phyloP scores from a whole-genome alignment of 2,888 invertebrate genomes.

The Nysson spinosus region DNA sequence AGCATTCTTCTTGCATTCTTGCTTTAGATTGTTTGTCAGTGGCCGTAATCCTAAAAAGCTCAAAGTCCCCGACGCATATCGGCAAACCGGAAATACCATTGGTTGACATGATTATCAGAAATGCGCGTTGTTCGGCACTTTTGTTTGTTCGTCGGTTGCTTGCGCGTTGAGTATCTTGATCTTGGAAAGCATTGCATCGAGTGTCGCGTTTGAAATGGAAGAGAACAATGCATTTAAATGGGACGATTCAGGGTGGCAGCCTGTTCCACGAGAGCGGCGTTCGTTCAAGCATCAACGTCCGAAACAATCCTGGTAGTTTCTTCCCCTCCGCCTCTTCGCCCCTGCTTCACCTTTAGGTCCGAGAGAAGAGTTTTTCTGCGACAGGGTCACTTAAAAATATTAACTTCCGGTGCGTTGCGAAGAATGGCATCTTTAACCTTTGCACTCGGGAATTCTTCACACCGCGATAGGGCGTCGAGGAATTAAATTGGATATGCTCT shows the following conservation, averaged over 20 bases:
- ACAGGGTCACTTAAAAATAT: slow-evolving; percentile 39
- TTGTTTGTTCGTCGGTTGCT: slow-evolving; percentile 37
- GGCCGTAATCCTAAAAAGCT: no score
- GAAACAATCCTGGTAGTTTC: slow-evolving; percentile 38
- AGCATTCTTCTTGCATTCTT: no score
- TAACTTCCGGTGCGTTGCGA: slow-evolving; percentile 6
- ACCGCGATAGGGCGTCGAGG: no score
- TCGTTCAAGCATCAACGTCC: slow-evolving; percentile 24
- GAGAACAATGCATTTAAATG: slow-evolving; percentile 50
- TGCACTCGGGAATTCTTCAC: no score
- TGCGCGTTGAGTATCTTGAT: slow-evolving; percentile 34
- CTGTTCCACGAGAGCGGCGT: slow-evolving; percentile 35
- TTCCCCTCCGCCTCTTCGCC: no score
- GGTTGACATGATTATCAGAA: slow-evolving; percentile 44
- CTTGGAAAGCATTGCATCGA: slow-evolving; percentile 44
- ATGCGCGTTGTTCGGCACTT: slow-evolving; percentile 39
- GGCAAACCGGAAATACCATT: slow-evolving; percentile 30
- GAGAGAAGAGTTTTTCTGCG: neutral
- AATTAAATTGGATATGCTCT: no score
- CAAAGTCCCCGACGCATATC: no score
- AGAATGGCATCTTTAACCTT: no score
- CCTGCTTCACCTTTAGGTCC: neutral
- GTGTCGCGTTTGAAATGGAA: slow-evolving; percentile 46
- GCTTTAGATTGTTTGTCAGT: no score
- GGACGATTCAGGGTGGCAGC: slow-evolving; percentile 39